Base-by-base conservation (phyloP, 2,888 invertebrate genomes). In the Apodemia hepburni region DNA sequence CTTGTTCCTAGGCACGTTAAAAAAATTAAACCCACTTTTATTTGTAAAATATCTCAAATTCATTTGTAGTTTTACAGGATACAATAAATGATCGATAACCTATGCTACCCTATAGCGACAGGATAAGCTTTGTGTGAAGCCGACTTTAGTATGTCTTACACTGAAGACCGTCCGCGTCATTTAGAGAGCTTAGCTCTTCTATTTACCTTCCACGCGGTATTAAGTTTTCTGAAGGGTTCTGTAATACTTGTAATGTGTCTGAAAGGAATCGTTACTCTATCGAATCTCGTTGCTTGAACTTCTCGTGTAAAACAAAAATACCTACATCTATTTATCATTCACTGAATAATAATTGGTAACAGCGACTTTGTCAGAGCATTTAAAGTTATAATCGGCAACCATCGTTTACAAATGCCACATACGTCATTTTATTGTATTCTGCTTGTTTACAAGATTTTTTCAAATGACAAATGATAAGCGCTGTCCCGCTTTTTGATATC, bases 161-260 rank as follows among this genome's bases (percentile, higher is more conserved):
- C 65, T 61, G 61, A 63, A 66, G 61, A 68, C 68, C 68, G 65
- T 69, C 65, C n/a, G n/a, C n/a, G n/a, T n/a, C n/a, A 66, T 68
- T 68, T 64, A 38, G 63, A 63, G 65, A 68, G 68, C 68, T 66
- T 64, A 69, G 62, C 59, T 63, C 51, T 61, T 61, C 63, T 66
- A 65, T 69, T 67, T 66, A 65, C 66, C 63, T 59, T 62, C 61
- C 63, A 61, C 38, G 61, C 54, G 47, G 65, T 65, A 68, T 60
- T 61, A 63, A 61, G 63, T 61, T 54, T 61, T 60, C 22, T 45
- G 54, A 58, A 61, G 59, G 59, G 59, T 22, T 22, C 61, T 63
- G 59, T 64, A 60, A 65, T 62, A 42, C 58, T 33, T 15, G 58
- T 42, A 58, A 58, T 45, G 33, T 45, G 33, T 62, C 18, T 54